Base-by-base conservation (phyloP, 2,888 invertebrate genomes). In the Trissonchulus latispiculum region DNA sequence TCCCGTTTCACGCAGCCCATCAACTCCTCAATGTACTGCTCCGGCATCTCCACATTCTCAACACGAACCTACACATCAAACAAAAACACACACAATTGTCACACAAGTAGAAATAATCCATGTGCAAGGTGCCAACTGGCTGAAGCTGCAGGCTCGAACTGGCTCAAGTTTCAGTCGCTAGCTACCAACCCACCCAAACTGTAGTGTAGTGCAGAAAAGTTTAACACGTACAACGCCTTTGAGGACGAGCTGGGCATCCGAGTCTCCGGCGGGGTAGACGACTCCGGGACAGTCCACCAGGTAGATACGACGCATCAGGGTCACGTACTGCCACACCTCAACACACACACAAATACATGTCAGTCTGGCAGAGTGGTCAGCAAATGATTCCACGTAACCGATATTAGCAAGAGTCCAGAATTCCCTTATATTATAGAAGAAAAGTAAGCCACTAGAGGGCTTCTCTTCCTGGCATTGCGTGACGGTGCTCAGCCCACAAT, bases 271-370 rank as follows among this genome's bases (percentile, higher is more conserved):
- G 8, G 97, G 95, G 85, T 96, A 96, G 2, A 99, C 99, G 72
- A 99, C 91, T 48, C 99, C 99, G 1, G 99, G 99, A 84, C 97
- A 99, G 86, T 99, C 99, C 78, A 99, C 96, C 23, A 99, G 87
- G 84, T 92, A 99, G 81, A 99, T 97, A 78, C 93, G 88, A 79
- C 89, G 90, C 97, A 99, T 99, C 72, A 99, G 85, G 0, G 97
- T 96, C 62, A 99, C 95, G 83, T 99, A 99, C 84, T 99, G 99
- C 99, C 99, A 99, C 0, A 97, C 95, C 86, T 86, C 0, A 77
- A 76, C 35, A 72, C 1, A 18, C 36, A 48, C 8, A 15, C 8
- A 29, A 3, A 18, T 61, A 70, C 8, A 64, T 64, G 8, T 35
- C 35, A 69, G 18, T 69, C 3, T n/a, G n/a, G n/a, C n/a, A n/a